Base-by-base conservation (phyloP, 1,140 invertebrate genomes). In the Lutraria rhynchaena region DNA sequence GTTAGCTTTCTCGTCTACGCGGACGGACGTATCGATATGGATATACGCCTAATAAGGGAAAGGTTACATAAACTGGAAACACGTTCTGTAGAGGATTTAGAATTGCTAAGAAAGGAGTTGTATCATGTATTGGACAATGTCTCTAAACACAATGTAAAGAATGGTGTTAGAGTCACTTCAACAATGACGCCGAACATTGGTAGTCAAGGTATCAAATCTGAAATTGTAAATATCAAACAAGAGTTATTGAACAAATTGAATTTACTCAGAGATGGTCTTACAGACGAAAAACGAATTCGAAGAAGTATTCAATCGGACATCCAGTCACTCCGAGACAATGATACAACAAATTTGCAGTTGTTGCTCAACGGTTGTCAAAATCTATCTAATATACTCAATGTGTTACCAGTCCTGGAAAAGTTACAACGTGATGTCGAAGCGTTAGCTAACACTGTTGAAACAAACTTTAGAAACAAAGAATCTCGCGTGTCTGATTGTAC, bases 281-380 rank as follows among this genome's bases (percentile, higher is more conserved):
- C 37, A 1, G n/a, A 41, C 22, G 61, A 65, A 65, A 65, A 65
- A 33, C 61, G 61, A 37, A 22, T 65, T 41, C 35, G 61, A n/a
- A 65, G 35, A n/a, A n/a, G n/a, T n/a, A n/a, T n/a, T n/a, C n/a
- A n/a, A n/a, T n/a, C n/a, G n/a, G n/a, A n/a, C n/a, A 22, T 19
- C 22, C 27, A 65, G 41, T 44, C 1, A 65, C 2, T 7, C 22
- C 19, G 35, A 44, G 7, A 33, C n/a, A n/a, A n/a, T n/a, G n/a
- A n/a, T n/a, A n/a, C n/a, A n/a, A n/a, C n/a, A n/a, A n/a, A n/a
- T n/a, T n/a, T n/a, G n/a, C n/a, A n/a, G n/a, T n/a, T n/a, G n/a
- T n/a, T n/a, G n/a, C n/a, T n/a, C n/a, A n/a, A n/a, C n/a, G n/a
- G n/a, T n/a, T n/a, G n/a, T n/a, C n/a, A n/a, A n/a, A n/a, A n/a